Conservation (phyloP, 2,888 invertebrate species). For the Parelbella ahira region DNA sequence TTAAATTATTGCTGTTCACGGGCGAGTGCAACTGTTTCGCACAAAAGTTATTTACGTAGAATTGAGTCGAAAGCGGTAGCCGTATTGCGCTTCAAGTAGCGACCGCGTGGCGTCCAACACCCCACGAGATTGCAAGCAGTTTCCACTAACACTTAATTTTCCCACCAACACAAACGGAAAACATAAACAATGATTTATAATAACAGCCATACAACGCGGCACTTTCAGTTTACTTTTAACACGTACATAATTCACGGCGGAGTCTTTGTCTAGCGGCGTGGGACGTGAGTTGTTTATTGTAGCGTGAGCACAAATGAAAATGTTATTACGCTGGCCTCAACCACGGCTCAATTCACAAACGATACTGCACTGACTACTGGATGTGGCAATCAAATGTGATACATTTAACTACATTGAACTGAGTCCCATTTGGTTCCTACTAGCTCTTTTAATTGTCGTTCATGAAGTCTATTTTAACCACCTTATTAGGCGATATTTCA, state of each 20-base stretch:
- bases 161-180: slow-evolving; percentile 77
- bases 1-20: no score
- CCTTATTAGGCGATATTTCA: no score
- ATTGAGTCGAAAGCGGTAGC: slow-evolving; percentile 30
- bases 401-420: no score
- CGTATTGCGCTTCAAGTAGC: slow-evolving; percentile 46
- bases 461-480: no score
- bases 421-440: no score
- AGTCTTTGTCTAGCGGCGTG: slow-evolving; percentile 79
- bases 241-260: slow-evolving; percentile 78
- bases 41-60: slow-evolving; percentile 24
- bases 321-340: slow-evolving; percentile 72
- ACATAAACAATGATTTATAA: slow-evolving; percentile 82
- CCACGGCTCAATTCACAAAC: slow-evolving; percentile 34
- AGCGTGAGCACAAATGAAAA: slow-evolving; percentile 78
- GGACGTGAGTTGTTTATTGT: slow-evolving; percentile 80
- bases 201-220: slow-evolving; percentile 76
- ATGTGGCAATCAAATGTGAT: no score
- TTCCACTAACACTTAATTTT: slow-evolving; percentile 74
- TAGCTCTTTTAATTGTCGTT: no score
- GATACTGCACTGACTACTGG: slow-evolving; percentile 23
- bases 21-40: slow-evolving; percentile 19
- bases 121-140: slow-evolving; percentile 62
- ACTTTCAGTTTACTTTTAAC: slow-evolving; percentile 81
- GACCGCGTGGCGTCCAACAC: slow-evolving; percentile 52